Evolutionary conservation across 2,113 vertebrate genomes (phyloP), one percentile per base, ranked within the genome.

Genomic region (Leiothrix lutea): DNA sequence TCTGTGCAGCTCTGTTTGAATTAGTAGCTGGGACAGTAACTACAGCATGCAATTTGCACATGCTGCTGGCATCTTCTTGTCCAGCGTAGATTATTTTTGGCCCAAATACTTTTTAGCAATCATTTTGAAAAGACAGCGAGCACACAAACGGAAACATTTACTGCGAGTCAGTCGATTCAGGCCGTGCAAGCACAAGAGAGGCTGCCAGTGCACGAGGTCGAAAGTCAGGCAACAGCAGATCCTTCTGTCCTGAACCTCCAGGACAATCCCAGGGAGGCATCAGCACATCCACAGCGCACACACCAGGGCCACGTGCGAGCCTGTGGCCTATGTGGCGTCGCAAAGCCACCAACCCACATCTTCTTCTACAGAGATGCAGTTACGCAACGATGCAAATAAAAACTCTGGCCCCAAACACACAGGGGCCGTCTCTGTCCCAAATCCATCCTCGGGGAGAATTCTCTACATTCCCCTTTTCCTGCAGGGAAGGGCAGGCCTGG

Each of bases 301-400:
- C 3, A 47, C 38, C 67, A 42, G 1, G 9, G 74, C 67, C 79
- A 67, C 36, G 50, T 25, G 40, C 64, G 54, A 64, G 65, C 19
- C 47, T 50, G 62, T 40, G 47, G 57, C 11, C 1, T 5, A 38
- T 58, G 64, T 21, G 51, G 58, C 3, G 0, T 2, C 90, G 80
- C 81, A 73, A 42, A 85, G 92, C 85, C 78, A 71, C 79, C 45
- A 74, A 80, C 80, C 90, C 79, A 88, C 90, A 83, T 83, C 90
- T 93, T 78, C 18, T 60, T 24, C 92, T 87, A 57, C 5, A 73
- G 83, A 78, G 79, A 92, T 6, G 12, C 56, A 86, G 48, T 96
- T 95, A 91, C 11, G 33, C 92, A 97, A 96, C 7, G 65, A 60
- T 44, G 84, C 80, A 95, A 95, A 92, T 75, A 97, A 90, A 96